These are phyloP conservation scores for Triplophysa bombifrons DNA, from an alignment of 2,797 vertebrate species.

Conservation along the genomic window DNA sequence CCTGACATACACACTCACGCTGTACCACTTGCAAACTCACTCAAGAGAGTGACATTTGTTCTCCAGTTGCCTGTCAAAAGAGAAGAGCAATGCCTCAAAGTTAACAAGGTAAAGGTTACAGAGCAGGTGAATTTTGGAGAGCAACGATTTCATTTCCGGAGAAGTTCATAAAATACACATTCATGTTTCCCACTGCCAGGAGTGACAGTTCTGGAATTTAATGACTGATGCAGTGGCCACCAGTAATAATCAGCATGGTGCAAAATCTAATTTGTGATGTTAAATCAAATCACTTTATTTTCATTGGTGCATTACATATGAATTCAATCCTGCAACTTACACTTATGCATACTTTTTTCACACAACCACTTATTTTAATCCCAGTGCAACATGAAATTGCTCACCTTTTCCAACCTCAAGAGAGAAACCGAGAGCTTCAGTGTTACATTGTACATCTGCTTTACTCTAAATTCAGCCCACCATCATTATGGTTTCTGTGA, in stretches of 20 bases:
- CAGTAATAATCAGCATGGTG: not conserved
- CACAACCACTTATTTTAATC: no score
- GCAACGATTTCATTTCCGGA: slow-evolving; percentile 23
- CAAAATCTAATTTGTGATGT: not conserved
- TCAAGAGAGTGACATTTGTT: slow-evolving; percentile 56
- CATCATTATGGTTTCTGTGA: not conserved
- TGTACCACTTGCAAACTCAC: slow-evolving; percentile 45
- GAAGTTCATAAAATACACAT: slow-evolving; percentile 20
- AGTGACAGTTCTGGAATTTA: slow-evolving; percentile 25
- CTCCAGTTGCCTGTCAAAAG: slow-evolving; percentile 48
- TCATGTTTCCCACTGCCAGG: not conserved
- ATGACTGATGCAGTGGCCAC: slow-evolving; percentile 19
- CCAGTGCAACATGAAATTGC: no score
- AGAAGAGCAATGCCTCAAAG: slow-evolving; percentile 20
- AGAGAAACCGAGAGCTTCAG: not conserved
- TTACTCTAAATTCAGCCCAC: slow-evolving; percentile 21
- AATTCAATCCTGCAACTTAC: not conserved
- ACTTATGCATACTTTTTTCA: no score
- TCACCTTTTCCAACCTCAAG: not conserved
- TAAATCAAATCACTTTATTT: not conserved
- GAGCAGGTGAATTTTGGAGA: slow-evolving; percentile 27
- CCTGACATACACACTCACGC: slow-evolving; percentile 7
- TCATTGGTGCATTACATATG: not conserved
- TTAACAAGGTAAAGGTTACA: slow-evolving; percentile 49
- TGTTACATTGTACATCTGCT: slow-evolving; percentile 1